These are phyloP conservation scores for Pilophorus perplexus DNA, from an alignment of 2,888 invertebrate species.

Conservation along the genomic window DNA sequence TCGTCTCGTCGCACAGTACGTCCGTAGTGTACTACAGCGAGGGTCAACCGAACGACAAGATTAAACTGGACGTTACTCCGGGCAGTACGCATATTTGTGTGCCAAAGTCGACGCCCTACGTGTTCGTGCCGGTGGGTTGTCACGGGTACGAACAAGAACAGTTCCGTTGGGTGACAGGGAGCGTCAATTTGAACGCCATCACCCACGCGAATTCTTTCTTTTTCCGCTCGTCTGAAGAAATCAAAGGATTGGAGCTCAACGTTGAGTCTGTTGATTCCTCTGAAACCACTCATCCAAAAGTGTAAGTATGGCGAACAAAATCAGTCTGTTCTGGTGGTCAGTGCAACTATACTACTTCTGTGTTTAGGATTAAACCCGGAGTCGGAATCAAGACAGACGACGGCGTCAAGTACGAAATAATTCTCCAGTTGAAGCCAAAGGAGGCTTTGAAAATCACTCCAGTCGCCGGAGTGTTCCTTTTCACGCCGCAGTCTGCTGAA, in stretches of 20 bases:
- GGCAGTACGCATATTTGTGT: constrained; percentile 64
- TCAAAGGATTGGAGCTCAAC: constrained; percentile 55
- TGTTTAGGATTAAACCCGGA: constrained; percentile 26
- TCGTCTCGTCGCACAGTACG: constrained; percentile 69
- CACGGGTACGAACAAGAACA: constrained; percentile 64
- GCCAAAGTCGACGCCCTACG: constrained; percentile 64
- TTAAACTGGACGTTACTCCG: constrained; percentile 45
- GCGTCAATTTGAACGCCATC: constrained; percentile 55
- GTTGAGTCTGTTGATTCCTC: constrained; percentile 48
- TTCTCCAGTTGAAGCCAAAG: constrained; percentile 54
- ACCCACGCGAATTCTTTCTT: constrained; percentile 59
- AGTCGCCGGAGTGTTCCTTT: constrained; percentile 68
- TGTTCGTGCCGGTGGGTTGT: constrained; percentile 73
- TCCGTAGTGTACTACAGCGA: constrained; percentile 53
- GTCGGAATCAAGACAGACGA: not conserved
- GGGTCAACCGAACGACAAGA: constrained; percentile 40
- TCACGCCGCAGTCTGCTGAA: constrained; percentile 62
- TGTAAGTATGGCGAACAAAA: constrained; percentile 52
- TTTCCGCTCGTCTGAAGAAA: constrained; percentile 56
- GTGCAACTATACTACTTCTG: not conserved
- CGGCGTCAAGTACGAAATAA: constrained; percentile 52
- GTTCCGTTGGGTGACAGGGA: constrained; percentile 55
- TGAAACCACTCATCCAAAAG: constrained; percentile 55
- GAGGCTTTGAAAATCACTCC: constrained; percentile 64
- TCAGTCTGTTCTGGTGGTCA: not conserved